Percentiles rank a stretch among this genome's conserved stretches.
Conservation (phyloP, 2,797 vertebrate genomes). For the Eidolon dupreanum region DNA sequence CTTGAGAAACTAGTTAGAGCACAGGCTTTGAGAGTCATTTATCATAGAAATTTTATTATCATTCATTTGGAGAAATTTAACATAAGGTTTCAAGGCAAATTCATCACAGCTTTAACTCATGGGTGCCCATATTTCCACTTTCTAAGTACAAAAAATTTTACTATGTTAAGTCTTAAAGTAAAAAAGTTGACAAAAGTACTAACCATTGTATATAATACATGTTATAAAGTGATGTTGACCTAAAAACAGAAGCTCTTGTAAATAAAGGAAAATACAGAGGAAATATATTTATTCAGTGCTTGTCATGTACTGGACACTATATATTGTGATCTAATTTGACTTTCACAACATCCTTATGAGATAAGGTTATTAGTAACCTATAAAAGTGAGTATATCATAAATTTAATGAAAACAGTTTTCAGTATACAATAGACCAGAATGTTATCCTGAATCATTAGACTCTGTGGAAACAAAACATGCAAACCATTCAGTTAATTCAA, state of each 20-base stretch:
- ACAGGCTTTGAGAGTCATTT: background rate
- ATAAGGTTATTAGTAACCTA: constrained; percentile 22
- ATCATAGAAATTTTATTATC: constrained; percentile 28
- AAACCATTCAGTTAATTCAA: constrained; percentile 43
- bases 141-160: background rate
- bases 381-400: constrained; percentile 35
- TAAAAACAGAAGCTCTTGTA: constrained; percentile 27
- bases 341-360: background rate
- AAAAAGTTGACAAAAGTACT: background rate
- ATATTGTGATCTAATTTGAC: background rate
- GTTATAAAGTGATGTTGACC: background rate
- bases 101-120: constrained; percentile 32
- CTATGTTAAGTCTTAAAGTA: constrained; percentile 26
- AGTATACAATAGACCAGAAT: background rate
- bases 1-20: background rate
- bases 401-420: constrained; percentile 47
- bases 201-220: background rate
- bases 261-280: background rate
- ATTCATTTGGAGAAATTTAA: constrained; percentile 57
- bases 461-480: constrained; percentile 20
- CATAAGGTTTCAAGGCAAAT: background rate
- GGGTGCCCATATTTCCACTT: background rate
- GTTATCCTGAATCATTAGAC: constrained; percentile 29
- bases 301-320: background rate
- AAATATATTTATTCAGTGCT: background rate